These are phyloP conservation scores for Momotus momota DNA, from an alignment of 2,797 vertebrate species.

Conservation along the genomic window DNA sequence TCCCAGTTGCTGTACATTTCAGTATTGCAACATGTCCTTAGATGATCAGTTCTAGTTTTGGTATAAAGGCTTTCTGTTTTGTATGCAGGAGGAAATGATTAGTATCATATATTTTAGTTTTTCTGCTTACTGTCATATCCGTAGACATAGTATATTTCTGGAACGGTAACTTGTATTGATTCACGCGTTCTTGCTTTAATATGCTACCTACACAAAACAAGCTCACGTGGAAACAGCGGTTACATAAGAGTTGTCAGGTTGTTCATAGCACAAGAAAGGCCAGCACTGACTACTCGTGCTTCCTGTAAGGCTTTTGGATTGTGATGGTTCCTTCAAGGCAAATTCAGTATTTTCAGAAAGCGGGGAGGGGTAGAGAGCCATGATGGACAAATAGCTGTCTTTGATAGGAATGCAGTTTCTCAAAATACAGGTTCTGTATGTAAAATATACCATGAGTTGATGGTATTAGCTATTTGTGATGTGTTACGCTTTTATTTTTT, in stretches of 20 bases:
- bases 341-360: background rate
- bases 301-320: background rate
- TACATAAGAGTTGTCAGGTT: background rate
- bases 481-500: background rate
- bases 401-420: background rate
- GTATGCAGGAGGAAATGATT: background rate
- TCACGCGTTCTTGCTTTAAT: background rate
- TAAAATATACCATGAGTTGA: background rate
- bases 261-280: background rate
- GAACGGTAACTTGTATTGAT: background rate
- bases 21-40: background rate
- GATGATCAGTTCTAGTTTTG: background rate
- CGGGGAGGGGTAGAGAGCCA: background rate
- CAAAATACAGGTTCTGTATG: background rate
- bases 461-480: background rate
- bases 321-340: background rate
- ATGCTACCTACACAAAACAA: background rate
- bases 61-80: background rate
- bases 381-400: background rate
- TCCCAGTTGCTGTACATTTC: background rate
- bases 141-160: background rate
- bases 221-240: rapidly evolving
- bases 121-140: background rate
- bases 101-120: background rate
- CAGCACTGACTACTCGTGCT: rapidly evolving